Evolutionary conservation across 2,888 invertebrate species (phyloP), one percentile per base, ranked within the genome.

Genomic region (Branchellion lobata): DNA sequence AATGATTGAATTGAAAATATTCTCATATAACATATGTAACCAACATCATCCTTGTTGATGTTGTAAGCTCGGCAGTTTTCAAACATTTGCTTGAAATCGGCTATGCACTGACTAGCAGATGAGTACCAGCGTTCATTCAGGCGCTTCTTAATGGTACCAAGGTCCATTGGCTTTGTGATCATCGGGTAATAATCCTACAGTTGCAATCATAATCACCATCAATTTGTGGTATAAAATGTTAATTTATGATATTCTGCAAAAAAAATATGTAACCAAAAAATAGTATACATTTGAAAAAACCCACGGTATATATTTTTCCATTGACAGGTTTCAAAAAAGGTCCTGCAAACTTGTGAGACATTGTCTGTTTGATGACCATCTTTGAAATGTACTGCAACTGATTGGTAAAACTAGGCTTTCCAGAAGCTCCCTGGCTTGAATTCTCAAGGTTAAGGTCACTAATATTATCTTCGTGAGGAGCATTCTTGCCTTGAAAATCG

Each of bases 21-120:
- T n/a, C n/a, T n/a, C n/a, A n/a, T n/a, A n/a, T n/a, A n/a, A n/a
- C n/a, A n/a, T n/a, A n/a, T 57, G 24, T 2, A 24, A 47, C n/a
- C 29, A 21, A 77, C 77, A 65, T 77, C 77, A 34, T 77, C 40
- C 40, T 77, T 77, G 65, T 77, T 57, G 31, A 2, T 1, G 65
- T 77, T 77, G 61, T 77, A 77, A 1, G 77, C 61, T 18, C 34
- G 29, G 57, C 77, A 77, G 65, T 77, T 77, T n/a, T 33, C 65
- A 65, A 77, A 77, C 65, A 77, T 77, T 29, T 77, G 77, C 65
- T 40, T 77, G 65, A 77, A 77, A 33, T 77, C 77, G 24, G 31
- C 36, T 34, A 77, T 65, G 27, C 77, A 77, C 24, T 77, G 53
- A 21, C 29, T 33, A 65, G 65, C 61, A 34, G 31, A 51, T 33